Evolutionary conservation across 1,140 invertebrate genomes (phyloP), one percentile per base, ranked within the genome.

Genomic region (Zaprionus nigranus): DNA sequence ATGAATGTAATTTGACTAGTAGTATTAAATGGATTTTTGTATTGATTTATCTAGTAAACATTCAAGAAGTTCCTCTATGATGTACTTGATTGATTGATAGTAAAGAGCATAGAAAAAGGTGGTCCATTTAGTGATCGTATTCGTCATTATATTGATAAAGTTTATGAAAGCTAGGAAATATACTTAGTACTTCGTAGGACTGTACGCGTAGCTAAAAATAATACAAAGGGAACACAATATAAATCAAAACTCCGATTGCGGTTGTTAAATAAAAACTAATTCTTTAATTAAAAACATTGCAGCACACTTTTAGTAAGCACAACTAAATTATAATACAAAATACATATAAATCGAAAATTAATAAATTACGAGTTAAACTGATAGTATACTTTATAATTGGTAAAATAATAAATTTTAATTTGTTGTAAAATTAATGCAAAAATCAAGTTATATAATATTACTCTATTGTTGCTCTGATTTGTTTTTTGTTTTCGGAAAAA

Each of bases 81-180:
- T 49, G 60, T 34, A 40, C 46, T 71, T 34, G 24, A 71, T 63
- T 43, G 53, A 34, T 67, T 57, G 66, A 62, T 66, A 60, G 65
- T 80, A 75, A 70, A 79, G 67, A 74, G 79, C 75, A 75, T 91
- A 91, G 80, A 88, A 91, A 46, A 91, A 90, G 90, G 90, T 91
- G 90, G 90, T 91, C 90, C 90, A 91, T 91, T 88, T 91, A 75
- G 85, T 91, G 79, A 86, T 91, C 82, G 90, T 86, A 49, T 85
- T 88, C 77, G 79, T 91, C 75, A 85, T 81, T 67, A 22, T 46
- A 38, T 58, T 77, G 81, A 86, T 79, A 87, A 82, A 63, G 64
- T 82, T 75, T 36, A 20, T 49, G 28, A 66, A 36, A 70, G 68
- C 56, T 51, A 61, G 57, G 36, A 46, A 36, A 26, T 67, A 22